These are phyloP conservation scores for Odontophorus gujanensis DNA, from an alignment of 2,113 vertebrate species.

Conservation along the genomic window DNA sequence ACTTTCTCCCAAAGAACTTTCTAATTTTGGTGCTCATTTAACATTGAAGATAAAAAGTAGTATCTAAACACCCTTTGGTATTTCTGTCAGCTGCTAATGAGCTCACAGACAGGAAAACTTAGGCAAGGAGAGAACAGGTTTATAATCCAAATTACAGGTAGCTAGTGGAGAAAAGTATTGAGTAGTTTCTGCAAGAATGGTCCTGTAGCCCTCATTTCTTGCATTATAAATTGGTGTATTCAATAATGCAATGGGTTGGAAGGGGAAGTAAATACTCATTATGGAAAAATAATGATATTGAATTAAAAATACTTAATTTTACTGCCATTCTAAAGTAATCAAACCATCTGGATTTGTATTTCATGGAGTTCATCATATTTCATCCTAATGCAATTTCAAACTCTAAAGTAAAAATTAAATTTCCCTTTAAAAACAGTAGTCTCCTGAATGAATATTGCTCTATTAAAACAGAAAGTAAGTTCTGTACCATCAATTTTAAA, in stretches of 20 bases:
- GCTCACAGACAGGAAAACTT: not conserved
- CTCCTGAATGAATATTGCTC: not conserved
- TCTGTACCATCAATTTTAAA: not conserved
- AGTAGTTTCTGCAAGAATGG: not conserved
- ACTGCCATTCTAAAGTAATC: not conserved
- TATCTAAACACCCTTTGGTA: not conserved
- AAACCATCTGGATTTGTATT: not conserved
- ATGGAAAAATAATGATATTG: not conserved
- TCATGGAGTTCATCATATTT: not conserved
- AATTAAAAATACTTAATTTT: slow-evolving; percentile 6
- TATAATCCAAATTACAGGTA: not conserved
- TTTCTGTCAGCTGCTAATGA: not conserved
- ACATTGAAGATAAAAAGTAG: not conserved
- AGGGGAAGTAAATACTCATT: not conserved
- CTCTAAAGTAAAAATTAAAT: not conserved
- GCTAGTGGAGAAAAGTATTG: not conserved
- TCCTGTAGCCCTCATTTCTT: not conserved
- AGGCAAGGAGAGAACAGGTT: not conserved
- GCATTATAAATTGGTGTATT: not conserved
- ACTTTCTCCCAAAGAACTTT: not conserved
- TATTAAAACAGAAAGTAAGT: not conserved
- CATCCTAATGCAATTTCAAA: not conserved
- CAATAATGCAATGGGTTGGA: not conserved
- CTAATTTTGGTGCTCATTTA: not conserved
- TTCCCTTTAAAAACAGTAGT: not conserved